Conservation (phyloP, 1,140 invertebrate genomes). For the Aphis gossypii region DNA sequence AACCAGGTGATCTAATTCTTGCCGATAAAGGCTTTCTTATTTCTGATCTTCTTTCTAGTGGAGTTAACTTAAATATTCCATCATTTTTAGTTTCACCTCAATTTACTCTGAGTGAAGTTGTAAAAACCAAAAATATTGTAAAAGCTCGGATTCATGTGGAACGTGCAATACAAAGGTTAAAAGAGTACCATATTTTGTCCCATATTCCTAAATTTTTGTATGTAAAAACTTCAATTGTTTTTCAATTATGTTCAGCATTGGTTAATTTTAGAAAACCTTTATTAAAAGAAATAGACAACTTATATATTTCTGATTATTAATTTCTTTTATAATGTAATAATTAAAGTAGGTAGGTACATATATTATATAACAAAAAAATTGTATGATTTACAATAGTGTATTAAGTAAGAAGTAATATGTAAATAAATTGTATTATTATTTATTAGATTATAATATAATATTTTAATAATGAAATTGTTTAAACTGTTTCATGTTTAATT, state of each 20-base stretch:
- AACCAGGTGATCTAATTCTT: constrained; percentile 19
- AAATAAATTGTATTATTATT: neutral
- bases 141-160: neutral
- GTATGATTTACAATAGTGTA: neutral
- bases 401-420: neutral
- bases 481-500: neutral
- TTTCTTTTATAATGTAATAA: neutral
- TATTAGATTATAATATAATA: neutral
- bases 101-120: too few relatives aligned
- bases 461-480: neutral
- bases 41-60: neutral
- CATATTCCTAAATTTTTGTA: constrained; percentile 26
- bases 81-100: neutral
- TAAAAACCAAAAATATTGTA: too few relatives aligned
- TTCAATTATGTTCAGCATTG: constrained; percentile 22
- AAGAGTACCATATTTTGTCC: neutral
- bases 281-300: neutral
- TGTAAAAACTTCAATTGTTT: constrained; percentile 26
- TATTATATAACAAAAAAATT: neutral
- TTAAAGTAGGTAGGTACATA: neutral
- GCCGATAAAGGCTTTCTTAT: neutral
- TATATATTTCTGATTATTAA: neutral
- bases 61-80: neutral
- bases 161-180: neutral
- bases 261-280: too few relatives aligned